These are phyloP conservation scores for Melangyna quadrimaculata DNA, from an alignment of 2,888 invertebrate genomes.

Conservation along the genomic window DNA sequence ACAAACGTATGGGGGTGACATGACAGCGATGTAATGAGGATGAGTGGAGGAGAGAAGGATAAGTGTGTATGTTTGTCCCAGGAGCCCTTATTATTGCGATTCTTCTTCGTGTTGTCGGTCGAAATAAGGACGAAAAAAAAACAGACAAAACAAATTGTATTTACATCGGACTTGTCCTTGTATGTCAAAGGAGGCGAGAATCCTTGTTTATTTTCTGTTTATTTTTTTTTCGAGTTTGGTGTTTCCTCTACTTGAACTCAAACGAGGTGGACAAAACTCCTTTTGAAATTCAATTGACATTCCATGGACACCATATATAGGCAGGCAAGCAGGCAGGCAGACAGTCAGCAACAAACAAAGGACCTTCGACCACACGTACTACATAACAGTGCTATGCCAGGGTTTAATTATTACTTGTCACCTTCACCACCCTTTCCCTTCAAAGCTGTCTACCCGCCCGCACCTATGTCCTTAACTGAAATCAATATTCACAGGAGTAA, in stretches of 20 bases:
- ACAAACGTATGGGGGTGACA: slow-evolving; percentile 13
- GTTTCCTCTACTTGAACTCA: slow-evolving; percentile 28
- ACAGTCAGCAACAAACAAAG: slow-evolving; percentile 27
- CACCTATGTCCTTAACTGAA: background rate
- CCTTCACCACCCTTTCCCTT: background rate
- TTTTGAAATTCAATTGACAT: slow-evolving; percentile 65
- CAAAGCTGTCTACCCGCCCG: background rate
- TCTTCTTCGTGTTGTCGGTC: background rate
- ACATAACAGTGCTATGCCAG: slow-evolving; percentile 20
- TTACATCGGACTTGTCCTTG: slow-evolving; percentile 47
- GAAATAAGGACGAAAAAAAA: background rate
- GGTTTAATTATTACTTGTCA: slow-evolving; percentile 51
- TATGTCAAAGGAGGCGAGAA: slow-evolving; percentile 39
- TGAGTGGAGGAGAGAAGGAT: background rate
- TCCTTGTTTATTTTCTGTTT: slow-evolving; percentile 42
- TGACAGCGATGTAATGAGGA: slow-evolving; percentile 16
- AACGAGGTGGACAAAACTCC: slow-evolving; percentile 35
- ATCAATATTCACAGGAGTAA: slow-evolving; percentile 14
- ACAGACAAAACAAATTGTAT: slow-evolving; percentile 14
- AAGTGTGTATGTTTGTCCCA: slow-evolving; percentile 10
- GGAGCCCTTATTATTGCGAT: slow-evolving; percentile 40
- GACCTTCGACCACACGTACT: slow-evolving; percentile 10
- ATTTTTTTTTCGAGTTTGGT: background rate
- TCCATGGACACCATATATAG: slow-evolving; percentile 48
- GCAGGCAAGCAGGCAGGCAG: background rate